Evolutionary conservation across 2,888 invertebrate species (phyloP).

Genomic region (Pyrochroa serraticornis): DNA sequence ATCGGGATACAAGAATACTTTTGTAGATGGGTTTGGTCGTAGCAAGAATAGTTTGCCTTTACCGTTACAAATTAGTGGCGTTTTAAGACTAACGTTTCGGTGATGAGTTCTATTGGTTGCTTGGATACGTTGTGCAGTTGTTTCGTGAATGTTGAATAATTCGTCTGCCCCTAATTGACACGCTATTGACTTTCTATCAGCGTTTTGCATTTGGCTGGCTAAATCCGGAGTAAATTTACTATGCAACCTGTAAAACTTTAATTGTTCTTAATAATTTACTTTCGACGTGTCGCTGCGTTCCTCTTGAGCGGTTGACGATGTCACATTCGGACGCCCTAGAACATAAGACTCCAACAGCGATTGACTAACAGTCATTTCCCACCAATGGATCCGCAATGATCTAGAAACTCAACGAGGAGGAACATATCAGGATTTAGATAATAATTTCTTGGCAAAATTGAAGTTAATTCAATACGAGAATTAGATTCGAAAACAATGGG

Average conservation of each 20-base stretch:
- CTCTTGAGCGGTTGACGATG: neutral
- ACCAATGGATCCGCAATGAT: no score
- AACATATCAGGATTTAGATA: no score
- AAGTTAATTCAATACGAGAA: no score
- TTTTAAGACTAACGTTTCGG: neutral
- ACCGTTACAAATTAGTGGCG: neutral
- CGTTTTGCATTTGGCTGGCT: slow-evolving; percentile 15
- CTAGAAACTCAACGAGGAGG: no score
- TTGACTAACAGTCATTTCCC: no score
- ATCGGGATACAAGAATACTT: no score
- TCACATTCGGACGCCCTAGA: no score
- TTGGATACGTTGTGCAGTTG: neutral
- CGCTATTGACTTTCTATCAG: slow-evolving; percentile 13
- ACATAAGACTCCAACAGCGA: no score
- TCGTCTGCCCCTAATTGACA: slow-evolving; percentile 14
- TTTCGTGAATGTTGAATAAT: slow-evolving; percentile 12
- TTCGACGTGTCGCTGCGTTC: neutral
- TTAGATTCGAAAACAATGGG: no score
- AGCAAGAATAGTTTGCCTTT: no score
- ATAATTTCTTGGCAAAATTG: no score
- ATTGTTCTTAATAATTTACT: slow-evolving; percentile 18
- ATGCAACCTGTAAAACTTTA: slow-evolving; percentile 14
- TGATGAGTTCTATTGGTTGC: no score
- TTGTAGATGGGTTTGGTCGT: slow-evolving; percentile 1
- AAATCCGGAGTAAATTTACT: slow-evolving; percentile 13